Evolutionary conservation across 2,888 invertebrate genomes (phyloP).

Genomic region (Flexamia atlantica): DNA sequence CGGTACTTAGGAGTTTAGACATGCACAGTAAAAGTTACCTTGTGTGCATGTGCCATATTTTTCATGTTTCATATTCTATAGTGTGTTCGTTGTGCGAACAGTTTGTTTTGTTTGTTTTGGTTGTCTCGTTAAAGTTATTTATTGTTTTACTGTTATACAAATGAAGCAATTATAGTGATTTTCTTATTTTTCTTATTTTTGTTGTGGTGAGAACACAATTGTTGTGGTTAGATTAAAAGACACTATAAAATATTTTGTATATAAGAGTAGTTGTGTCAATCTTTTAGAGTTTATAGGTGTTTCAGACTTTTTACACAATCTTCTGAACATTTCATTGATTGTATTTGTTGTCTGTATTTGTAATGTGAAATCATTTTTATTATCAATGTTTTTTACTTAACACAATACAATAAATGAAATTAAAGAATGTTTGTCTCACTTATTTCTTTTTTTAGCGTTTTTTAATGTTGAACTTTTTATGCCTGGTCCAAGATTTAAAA

Average conservation of each 20-base stretch:
- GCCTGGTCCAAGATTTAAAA: no score
- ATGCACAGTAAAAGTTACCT: conserved; percentile 55
- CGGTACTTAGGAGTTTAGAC: conserved; percentile 57
- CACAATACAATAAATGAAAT: conserved; percentile 58
- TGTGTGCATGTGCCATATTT: conserved; percentile 59
- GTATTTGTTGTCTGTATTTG: conserved; percentile 62
- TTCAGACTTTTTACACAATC: conserved; percentile 61
- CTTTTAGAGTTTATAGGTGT: conserved; percentile 60
- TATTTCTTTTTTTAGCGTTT: not conserved
- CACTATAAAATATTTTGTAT: conserved; percentile 57
- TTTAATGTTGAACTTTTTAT: no score
- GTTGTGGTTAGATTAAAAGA: conserved; percentile 58
- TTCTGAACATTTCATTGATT: conserved; percentile 59
- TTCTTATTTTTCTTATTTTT: conserved; percentile 28
- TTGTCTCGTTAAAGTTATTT: conserved; percentile 53
- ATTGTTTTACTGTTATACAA: conserved; percentile 47
- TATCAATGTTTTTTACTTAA: conserved; percentile 60
- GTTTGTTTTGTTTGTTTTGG: conserved; percentile 39
- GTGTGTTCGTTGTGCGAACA: conserved; percentile 39
- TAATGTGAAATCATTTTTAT: conserved; percentile 60
- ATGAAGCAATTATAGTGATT: conserved; percentile 53
- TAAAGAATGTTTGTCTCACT: conserved; percentile 22
- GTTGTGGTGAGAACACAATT: conserved; percentile 47
- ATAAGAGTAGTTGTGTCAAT: conserved; percentile 56
- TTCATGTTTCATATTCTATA: conserved; percentile 55